These are phyloP conservation scores for Sarcophaga subvicina DNA, from an alignment of 2,888 invertebrate species.

Conservation along the genomic window DNA sequence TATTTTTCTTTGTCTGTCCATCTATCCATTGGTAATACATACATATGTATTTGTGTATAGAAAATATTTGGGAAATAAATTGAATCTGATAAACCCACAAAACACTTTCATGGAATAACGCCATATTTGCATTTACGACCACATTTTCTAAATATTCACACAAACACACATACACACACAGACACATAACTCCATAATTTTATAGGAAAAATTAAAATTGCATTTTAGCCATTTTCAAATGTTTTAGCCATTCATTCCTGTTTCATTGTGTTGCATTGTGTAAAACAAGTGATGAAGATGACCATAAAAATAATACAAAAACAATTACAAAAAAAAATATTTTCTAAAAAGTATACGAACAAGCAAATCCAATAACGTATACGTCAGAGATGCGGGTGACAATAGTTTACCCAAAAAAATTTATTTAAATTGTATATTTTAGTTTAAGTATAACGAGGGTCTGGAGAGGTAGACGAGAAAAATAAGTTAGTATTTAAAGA, in stretches of 20 bases:
- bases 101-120: conserved; percentile 68
- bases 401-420: no score
- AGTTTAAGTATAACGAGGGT: no score
- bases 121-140: conserved; percentile 58
- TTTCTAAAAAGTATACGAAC: conserved; percentile 5
- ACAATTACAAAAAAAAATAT: conserved; percentile 1
- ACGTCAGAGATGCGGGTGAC: conserved; percentile 28
- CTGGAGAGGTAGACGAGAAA: no score
- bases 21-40: no score
- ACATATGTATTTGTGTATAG: neutral
- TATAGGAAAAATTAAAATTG: conserved; percentile 51
- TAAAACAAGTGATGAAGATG: conserved; percentile 35
- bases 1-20: no score
- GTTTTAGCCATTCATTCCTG: neutral
- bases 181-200: conserved; percentile 56
- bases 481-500: no score
- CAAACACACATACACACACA: no score
- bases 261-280: conserved; percentile 21
- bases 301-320: conserved; percentile 27
- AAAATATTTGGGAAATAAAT: conserved; percentile 50
- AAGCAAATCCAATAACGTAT: conserved; percentile 5
- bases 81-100: conserved; percentile 64
- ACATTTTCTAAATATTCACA: conserved; percentile 61
- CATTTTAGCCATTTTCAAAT: conserved; percentile 40
- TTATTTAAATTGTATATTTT: no score